phyloP scores from a whole-genome alignment of 2,113 vertebrate species.

The Apodemus sylvaticus region DNA sequence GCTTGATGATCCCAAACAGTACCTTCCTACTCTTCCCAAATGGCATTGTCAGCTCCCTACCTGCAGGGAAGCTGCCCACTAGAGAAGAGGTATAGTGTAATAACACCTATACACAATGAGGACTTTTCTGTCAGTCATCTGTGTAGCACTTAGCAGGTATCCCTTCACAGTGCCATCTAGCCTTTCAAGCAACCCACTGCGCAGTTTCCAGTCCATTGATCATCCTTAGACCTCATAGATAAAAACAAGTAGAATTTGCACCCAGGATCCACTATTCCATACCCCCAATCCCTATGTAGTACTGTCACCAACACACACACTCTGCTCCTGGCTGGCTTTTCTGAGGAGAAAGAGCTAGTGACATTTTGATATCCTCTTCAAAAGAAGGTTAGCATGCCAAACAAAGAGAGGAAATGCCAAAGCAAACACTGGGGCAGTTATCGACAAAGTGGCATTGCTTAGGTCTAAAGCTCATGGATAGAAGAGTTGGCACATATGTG shows the following conservation, averaged over 20 bases:
- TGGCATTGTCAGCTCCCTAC: background rate
- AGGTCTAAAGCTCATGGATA: background rate
- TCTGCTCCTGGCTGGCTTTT: background rate
- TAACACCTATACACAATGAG: background rate
- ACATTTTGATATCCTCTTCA: background rate
- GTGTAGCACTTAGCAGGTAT: rapidly evolving
- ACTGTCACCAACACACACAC: background rate
- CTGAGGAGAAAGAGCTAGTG: background rate
- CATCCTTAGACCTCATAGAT: background rate
- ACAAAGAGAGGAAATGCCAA: background rate
- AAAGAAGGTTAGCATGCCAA: background rate
- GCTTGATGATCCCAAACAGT: background rate
- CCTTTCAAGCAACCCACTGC: background rate
- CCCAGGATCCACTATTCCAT: background rate
- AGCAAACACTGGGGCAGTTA: background rate
- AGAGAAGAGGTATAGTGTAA: rapidly evolving
- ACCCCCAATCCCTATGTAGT: background rate
- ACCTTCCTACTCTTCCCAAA: background rate
- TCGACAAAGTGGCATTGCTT: background rate
- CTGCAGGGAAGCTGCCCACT: background rate
- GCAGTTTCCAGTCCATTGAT: background rate
- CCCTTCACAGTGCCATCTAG: background rate
- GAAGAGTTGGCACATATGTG: background rate
- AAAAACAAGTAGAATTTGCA: background rate
- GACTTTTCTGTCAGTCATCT: background rate